Evolutionary conservation across 2,113 vertebrate species (phyloP).

Genomic region (Paraplagusia blochii): DNA sequence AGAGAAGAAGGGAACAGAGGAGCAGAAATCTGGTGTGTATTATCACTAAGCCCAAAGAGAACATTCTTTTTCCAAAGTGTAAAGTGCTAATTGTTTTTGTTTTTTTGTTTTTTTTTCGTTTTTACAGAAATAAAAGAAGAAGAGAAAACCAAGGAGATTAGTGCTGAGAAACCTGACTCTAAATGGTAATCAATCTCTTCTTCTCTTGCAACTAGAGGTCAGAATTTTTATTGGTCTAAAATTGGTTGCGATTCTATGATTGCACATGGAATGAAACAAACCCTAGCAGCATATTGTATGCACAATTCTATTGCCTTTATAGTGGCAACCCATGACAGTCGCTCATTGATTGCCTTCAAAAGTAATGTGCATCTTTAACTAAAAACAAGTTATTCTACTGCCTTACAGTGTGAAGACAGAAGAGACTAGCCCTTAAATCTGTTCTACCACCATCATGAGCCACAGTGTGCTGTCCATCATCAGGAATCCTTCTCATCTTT

Average conservation of each 20-base stretch:
- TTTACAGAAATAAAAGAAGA: slow-evolving; percentile 87
- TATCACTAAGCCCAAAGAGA: neutral
- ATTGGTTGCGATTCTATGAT: too few relatives aligned
- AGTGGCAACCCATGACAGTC: too few relatives aligned
- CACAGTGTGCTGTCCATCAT: slow-evolving; percentile 4
- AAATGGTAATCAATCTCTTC: slow-evolving; percentile 78
- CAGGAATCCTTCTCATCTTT: slow-evolving; percentile 5
- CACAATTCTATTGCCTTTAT: too few relatives aligned
- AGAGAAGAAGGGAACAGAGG: slow-evolving; percentile 86
- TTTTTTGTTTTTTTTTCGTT: slow-evolving; percentile 8
- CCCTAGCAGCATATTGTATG: too few relatives aligned
- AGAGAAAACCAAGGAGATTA: slow-evolving; percentile 86
- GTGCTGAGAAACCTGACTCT: slow-evolving; percentile 82
- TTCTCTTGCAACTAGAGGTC: too few relatives aligned
- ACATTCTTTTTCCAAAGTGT: neutral
- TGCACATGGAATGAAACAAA: too few relatives aligned
- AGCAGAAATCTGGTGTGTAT: slow-evolving; percentile 84
- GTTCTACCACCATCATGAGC: neutral
- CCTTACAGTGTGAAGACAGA: slow-evolving; percentile 84
- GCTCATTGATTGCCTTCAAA: too few relatives aligned
- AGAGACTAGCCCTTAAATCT: slow-evolving; percentile 83
- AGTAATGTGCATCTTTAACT: too few relatives aligned
- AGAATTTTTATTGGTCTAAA: too few relatives aligned
- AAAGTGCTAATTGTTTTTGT: neutral
- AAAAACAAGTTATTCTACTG: neutral